Percentiles rank a stretch among this genome's conserved stretches.
Conservation (phyloP, 2,113 vertebrate species). For the Passer montanus region DNA sequence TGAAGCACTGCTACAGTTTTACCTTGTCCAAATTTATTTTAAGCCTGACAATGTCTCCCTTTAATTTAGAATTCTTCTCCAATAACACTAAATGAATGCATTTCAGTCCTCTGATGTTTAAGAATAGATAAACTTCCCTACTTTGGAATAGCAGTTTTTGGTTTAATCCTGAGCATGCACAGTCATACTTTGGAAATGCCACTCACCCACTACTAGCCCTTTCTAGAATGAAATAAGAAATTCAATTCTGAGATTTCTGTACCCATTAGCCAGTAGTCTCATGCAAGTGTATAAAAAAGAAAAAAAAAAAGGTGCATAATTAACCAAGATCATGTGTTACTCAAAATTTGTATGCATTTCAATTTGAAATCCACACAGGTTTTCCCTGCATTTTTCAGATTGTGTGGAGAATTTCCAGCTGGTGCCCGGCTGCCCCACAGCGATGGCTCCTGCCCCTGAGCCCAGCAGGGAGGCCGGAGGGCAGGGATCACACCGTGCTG, state of each 20-base stretch:
- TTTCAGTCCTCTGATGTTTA: not conserved
- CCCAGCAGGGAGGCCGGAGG: not conserved
- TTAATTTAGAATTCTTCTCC: not conserved
- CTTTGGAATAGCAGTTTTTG: not conserved
- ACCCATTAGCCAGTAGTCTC: not conserved
- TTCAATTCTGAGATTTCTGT: not conserved
- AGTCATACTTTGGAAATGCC: not conserved
- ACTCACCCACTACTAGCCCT: not conserved
- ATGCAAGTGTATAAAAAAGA: not conserved
- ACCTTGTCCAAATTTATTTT: not conserved
- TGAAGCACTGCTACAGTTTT: not conserved
- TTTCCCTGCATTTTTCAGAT: not conserved
- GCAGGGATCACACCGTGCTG: slow-evolving; percentile 8
- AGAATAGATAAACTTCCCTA: not conserved
- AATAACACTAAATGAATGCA: not conserved
- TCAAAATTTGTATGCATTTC: not conserved
- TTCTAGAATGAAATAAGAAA: not conserved
- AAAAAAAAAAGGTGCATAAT: not conserved
- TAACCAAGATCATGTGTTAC: not conserved
- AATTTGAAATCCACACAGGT: not conserved
- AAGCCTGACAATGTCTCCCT: not conserved
- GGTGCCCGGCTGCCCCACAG: not conserved
- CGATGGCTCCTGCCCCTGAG: not conserved
- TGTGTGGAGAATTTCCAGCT: not conserved
- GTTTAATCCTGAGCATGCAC: not conserved